A percentile compares a stretch with the other conserved stretches of the same genome.
phyloP scores from a whole-genome alignment of 2,797 vertebrate species.

The Cygnus olor region DNA sequence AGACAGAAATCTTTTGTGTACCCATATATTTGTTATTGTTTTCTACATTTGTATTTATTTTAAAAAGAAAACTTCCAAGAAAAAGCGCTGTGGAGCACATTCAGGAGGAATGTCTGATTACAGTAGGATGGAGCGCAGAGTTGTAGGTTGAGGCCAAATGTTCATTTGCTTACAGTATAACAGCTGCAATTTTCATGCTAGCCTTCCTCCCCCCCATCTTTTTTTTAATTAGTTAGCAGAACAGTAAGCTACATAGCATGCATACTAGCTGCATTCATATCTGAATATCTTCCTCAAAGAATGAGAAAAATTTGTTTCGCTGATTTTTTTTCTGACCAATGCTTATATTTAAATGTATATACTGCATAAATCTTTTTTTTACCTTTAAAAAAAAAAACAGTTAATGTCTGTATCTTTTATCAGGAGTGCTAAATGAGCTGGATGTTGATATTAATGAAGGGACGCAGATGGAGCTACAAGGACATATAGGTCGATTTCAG shows the following conservation, averaged over 20 bases:
- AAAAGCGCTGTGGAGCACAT: not conserved
- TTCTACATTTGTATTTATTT: not conserved
- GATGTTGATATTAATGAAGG: conserved; percentile 87
- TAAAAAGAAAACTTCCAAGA: not conserved
- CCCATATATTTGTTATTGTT: not conserved
- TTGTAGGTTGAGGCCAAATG: not conserved
- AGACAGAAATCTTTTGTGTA: not conserved
- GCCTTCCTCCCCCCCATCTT: not conserved
- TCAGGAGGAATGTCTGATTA: not conserved
- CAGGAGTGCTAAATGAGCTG: conserved; percentile 87
- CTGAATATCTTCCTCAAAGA: not conserved
- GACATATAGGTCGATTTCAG: conserved; percentile 95
- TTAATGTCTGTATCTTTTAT: conserved; percentile 12
- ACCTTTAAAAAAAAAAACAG: not conserved
- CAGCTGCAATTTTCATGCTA: not conserved
- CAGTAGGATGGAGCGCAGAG: not conserved
- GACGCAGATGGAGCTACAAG: conserved; percentile 90
- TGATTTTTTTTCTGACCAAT: not conserved
- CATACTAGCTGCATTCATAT: not conserved
- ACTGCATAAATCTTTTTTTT: not conserved
- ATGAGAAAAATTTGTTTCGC: not conserved
- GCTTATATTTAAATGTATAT: not conserved
- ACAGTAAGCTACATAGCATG: not conserved
- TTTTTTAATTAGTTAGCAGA: not conserved
- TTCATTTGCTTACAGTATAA: not conserved